Base-by-base conservation (phyloP, 2,888 invertebrate genomes). In the Dorcus parallelipipedus region DNA sequence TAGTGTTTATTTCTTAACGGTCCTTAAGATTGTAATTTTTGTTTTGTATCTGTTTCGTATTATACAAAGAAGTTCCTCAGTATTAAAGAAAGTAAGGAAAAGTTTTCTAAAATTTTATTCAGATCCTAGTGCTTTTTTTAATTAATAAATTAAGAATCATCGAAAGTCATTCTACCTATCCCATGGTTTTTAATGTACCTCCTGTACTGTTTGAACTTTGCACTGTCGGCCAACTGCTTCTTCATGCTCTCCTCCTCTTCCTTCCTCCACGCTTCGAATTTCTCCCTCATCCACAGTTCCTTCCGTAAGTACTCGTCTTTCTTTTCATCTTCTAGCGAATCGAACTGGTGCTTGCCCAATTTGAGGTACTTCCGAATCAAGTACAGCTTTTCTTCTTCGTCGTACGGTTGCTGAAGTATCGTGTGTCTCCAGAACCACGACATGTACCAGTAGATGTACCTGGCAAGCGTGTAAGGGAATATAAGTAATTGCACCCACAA, bases 161-260 rank as follows among this genome's bases (percentile, higher is more conserved):
- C 93, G 76, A 96, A 96, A n/a, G 91, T 92, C 83, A 96, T 91
- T 72, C 95, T 84, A 1, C 93, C 90, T 0, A 91, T 87, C 3
- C 94, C 95, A 74, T 94, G 93, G 70, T 90, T 91, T 78, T 93
- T 95, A 80, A 96, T 88, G 76, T 93, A 95, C 58, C 96, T 82
- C 60, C 95, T 83, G 73, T 95, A 95, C 62, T 91, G 89, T 78
- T 95, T 95, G 75, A 94, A 93, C 71, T 88, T 86, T 53, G 90
- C 89, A 79, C 88, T 95, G 69, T 94, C 91, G 0, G 95, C 93
- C 72, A 95, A 76, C 67, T 91, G 88, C 65, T 88, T 88, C 72
- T 93, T 93, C 72, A 88, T 85, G 73, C 93, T 90, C 68, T 92
- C 93, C 67, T 95, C 95, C 74, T 92, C 89, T 54, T 87, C 82